Evolutionary conservation across 2,888 invertebrate genomes (phyloP).

Genomic region (Chrysolina haemoptera): DNA sequence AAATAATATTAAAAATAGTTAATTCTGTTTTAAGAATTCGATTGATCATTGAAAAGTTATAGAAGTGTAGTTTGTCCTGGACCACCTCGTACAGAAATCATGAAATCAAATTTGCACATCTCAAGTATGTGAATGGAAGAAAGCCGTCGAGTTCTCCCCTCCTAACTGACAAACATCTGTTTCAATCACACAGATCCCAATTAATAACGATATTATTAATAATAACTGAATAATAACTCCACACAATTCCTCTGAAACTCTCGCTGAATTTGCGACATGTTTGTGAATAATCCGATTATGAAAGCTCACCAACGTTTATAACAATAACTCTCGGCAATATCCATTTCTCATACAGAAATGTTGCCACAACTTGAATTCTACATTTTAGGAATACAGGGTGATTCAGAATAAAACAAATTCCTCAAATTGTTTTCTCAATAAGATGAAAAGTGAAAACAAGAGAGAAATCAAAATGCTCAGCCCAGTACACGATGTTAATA

Average conservation of each 20-base stretch:
- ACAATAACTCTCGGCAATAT: constrained; percentile 52
- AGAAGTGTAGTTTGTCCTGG: no score
- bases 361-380: constrained; percentile 40
- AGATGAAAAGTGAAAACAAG: no score
- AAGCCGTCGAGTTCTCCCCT: not conserved
- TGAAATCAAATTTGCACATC: no score
- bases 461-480: no score
- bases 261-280: constrained; percentile 24
- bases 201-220: constrained; percentile 16
- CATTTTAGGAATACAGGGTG: not conserved
- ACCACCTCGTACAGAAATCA: no score
- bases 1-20: no score
- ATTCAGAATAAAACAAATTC: no score
- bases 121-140: no score
- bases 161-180: not conserved
- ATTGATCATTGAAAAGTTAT: no score
- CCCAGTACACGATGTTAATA: no score
- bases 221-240: constrained; percentile 20
- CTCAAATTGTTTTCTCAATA: no score
- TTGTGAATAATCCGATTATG: constrained; percentile 49
- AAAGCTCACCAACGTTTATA: constrained; percentile 35
- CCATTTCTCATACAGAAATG: constrained; percentile 51
- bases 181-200: not conserved
- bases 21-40: no score
- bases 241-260: constrained; percentile 20